Percentiles rank a stretch among this genome's conserved stretches.
Evolutionary conservation across 2,113 vertebrate species (phyloP).

Genomic region (Atlantisia rogersi): DNA sequence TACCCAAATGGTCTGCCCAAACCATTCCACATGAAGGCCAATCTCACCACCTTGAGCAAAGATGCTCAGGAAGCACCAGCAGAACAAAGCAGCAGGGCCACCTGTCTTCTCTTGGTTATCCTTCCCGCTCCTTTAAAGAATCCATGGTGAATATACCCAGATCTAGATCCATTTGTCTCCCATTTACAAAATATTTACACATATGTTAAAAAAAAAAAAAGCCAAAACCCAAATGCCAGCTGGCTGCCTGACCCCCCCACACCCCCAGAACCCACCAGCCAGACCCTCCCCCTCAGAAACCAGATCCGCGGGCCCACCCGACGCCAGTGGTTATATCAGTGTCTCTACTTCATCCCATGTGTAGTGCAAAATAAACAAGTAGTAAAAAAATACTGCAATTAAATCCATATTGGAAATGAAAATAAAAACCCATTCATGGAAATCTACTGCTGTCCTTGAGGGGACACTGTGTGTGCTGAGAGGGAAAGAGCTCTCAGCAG

Average conservation of each 20-base stretch:
- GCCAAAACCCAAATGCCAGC: background rate
- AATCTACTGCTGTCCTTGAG: constrained; percentile 62
- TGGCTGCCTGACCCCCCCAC: background rate
- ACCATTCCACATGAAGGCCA: background rate
- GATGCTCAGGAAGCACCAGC: background rate
- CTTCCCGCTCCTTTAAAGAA: constrained; percentile 2
- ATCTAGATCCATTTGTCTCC: constrained; percentile 69
- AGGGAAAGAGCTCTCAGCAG: constrained; percentile 32
- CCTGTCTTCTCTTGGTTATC: constrained; percentile 15
- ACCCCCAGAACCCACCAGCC: constrained; percentile 49
- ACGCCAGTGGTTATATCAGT: constrained; percentile 49
- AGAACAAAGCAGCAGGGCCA: background rate
- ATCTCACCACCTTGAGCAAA: background rate
- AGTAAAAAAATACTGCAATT: constrained; percentile 76
- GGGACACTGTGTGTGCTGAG: background rate
- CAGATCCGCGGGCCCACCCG: constrained; percentile 31
- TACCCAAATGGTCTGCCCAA: background rate
- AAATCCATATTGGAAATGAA: constrained; percentile 73
- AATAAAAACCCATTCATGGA: constrained; percentile 65
- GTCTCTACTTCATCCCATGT: constrained; percentile 68
- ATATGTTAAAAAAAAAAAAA: constrained; percentile 34
- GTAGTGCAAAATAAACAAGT: constrained; percentile 78
- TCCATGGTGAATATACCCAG: constrained; percentile 61
- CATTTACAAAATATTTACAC: constrained; percentile 74
- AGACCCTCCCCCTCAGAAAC: constrained; percentile 55